phyloP scores from a whole-genome alignment of 2,113 vertebrate genomes.

The Aspidoscelis tigris region DNA sequence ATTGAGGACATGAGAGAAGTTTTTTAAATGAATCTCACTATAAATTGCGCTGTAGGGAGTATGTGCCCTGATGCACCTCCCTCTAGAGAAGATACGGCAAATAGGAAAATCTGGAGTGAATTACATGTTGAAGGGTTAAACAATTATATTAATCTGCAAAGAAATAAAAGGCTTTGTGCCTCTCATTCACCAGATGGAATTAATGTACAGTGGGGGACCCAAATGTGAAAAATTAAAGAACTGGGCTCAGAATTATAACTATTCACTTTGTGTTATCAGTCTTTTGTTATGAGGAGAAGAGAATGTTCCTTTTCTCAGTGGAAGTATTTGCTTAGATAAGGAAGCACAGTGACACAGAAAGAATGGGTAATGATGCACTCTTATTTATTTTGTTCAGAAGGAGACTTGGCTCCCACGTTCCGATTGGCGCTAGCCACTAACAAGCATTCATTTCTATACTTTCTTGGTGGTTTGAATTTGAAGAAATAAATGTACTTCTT shows the following conservation, averaged over 20 bases:
- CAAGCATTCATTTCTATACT: constrained; percentile 19
- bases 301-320: constrained; percentile 13
- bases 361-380: constrained; percentile 1
- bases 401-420: constrained; percentile 1
- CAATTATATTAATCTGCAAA: background rate
- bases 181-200: constrained; percentile 15
- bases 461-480: background rate
- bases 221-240: background rate
- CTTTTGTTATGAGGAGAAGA: background rate
- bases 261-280: background rate
- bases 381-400: background rate
- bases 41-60: constrained; percentile 45
- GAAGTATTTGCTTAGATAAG: constrained; percentile 39
- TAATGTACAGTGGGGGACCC: background rate
- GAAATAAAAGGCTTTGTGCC: constrained; percentile 10
- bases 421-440: background rate
- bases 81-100: constrained; percentile 12
- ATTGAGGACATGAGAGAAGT: constrained; percentile 33
- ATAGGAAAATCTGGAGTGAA: background rate
- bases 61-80: background rate
- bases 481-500: constrained; percentile 4
- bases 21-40: constrained; percentile 40
- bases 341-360: constrained; percentile 36
- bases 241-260: constrained; percentile 5
- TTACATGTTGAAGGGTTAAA: background rate